phyloP scores from a whole-genome alignment of 2,113 vertebrate species.

The Oncorhynchus mykiss region DNA sequence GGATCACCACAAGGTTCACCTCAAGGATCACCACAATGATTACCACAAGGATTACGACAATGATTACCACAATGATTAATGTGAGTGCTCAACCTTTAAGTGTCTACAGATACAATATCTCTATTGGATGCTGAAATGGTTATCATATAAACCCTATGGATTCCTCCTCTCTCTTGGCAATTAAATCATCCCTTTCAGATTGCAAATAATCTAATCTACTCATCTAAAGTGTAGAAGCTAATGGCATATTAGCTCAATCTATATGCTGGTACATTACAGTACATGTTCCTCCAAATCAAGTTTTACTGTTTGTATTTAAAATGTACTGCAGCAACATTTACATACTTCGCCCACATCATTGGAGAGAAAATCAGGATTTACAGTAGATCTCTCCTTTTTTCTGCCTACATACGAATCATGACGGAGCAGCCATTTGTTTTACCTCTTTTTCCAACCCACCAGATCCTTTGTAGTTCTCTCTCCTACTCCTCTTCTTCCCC shows the following conservation, averaged over 20 bases:
- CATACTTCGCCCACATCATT: background rate
- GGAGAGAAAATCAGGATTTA: background rate
- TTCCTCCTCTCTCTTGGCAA: background rate
- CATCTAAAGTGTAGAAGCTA: background rate
- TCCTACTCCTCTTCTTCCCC: constrained; percentile 29
- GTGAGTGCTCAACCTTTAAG: no score
- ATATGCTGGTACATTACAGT: background rate
- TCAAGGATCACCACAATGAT: no score
- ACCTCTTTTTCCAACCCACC: constrained; percentile 15
- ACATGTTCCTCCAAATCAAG: no score
- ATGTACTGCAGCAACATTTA: background rate
- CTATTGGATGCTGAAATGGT: no score
- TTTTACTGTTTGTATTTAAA: background rate
- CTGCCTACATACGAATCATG: background rate
- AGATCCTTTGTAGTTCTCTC: constrained; percentile 30
- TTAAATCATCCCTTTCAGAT: background rate
- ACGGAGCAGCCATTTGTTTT: background rate
- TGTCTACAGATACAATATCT: no score
- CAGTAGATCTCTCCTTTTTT: no score
- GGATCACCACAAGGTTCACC: no score
- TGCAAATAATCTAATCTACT: background rate
- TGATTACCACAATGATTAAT: no score
- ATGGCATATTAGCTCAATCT: background rate
- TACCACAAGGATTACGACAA: no score
- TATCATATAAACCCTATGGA: no score